Evolutionary conservation across 2,888 invertebrate species (phyloP).

Genomic region (Limnephilus marmoratus): DNA sequence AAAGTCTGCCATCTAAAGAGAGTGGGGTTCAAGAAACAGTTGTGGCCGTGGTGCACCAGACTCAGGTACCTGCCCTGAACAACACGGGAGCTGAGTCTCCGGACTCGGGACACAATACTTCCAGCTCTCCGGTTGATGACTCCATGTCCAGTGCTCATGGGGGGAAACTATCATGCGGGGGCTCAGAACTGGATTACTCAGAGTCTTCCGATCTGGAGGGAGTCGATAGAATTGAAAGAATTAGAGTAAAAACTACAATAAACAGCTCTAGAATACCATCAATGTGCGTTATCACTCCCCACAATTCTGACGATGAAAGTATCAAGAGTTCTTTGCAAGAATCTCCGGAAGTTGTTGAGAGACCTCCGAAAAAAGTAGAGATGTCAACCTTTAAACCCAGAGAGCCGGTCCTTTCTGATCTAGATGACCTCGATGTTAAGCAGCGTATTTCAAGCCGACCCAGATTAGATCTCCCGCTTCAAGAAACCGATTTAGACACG

Average conservation of each 20-base stretch:
- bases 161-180: conserved; percentile 78
- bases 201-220: conserved; percentile 93
- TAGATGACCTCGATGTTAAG: conserved; percentile 58
- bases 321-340: conserved; percentile 71
- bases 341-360: conserved; percentile 73
- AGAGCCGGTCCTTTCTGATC: neutral
- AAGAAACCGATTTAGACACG: conserved; percentile 68
- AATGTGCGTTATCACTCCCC: conserved; percentile 94
- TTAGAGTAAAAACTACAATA: conserved; percentile 90
- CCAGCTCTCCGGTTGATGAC: conserved; percentile 86
- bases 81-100: conserved; percentile 85
- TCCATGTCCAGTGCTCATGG: conserved; percentile 85
- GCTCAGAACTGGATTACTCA: conserved; percentile 89
- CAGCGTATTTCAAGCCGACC: conserved; percentile 68
- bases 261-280: conserved; percentile 93
- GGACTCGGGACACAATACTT: conserved; percentile 89
- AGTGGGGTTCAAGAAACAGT: conserved; percentile 74
- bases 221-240: conserved; percentile 90
- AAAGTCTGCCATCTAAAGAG: conserved; percentile 4
- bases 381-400: conserved; percentile 19
- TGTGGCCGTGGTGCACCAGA: conserved; percentile 77
- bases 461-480: conserved; percentile 66
- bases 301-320: conserved; percentile 91
- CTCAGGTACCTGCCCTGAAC: conserved; percentile 69
- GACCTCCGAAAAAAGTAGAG: conserved; percentile 49